Evolutionary conservation across 2,797 vertebrate species (phyloP), one percentile per base, ranked within the genome.

Genomic region (Smutsia gigantea): DNA sequence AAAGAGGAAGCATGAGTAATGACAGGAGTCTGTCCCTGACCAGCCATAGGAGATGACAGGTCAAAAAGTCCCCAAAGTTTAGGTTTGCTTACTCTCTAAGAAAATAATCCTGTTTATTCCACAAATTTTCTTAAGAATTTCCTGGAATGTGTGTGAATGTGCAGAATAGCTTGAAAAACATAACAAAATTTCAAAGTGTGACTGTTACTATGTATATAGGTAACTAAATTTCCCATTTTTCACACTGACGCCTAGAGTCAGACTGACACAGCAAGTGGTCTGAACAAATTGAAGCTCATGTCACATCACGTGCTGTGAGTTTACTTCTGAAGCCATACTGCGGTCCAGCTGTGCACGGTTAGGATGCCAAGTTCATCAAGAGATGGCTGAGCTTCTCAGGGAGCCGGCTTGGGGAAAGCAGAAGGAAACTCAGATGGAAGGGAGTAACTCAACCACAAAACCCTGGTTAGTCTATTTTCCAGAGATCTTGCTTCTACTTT

Each of bases 251-350:
- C 93, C 89, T 94, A 57, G 88, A 97, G 91, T 96, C 88, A 74
- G 77, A 95, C 86, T 61, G 93, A 94, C 83, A 84, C 93, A 87
- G 95, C 96, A 88, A 95, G 96, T 91, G 77, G 88, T 82, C 85
- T 91, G 96, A 86, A 96, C 96, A 97, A 96, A 97, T 49, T 90
- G 97, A 97, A 97, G 94, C 89, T 90, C 95, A 90, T 96, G 88
- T 63, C 84, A 72, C 79, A 29, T 51, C 83, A 61, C 66, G 14
- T 94, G 93, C 88, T 96, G 71, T 17, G 85, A 61, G n/a, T 64
- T 75, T 37, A 55, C 93, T 85, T 93, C 95, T 96, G 93, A 3
- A 78, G 96, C 96, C 97, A 87, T 84, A 81, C 29, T 87, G 96
- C 71, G 19, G 51, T 96, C 97, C 96, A 95, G 88, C 96, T 97